Evolutionary conservation across 1,140 invertebrate genomes (phyloP).

Genomic region (Cardiocondyla obscurior): DNA sequence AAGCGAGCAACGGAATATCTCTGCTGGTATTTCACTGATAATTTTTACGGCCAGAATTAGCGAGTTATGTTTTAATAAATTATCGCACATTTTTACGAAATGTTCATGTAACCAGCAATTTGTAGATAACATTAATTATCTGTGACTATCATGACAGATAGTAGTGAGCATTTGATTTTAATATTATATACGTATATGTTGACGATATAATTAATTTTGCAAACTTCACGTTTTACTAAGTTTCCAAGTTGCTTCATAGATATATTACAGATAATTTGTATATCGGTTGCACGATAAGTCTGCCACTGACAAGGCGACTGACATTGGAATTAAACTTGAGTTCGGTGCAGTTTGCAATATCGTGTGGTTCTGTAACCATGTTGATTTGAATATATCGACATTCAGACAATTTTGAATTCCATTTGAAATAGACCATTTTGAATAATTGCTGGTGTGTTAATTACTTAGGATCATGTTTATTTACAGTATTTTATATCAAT

Average conservation of each 20-base stretch:
- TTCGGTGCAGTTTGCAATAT: constrained; percentile 19
- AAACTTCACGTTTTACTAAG: neutral
- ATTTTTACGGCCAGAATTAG: constrained; percentile 17
- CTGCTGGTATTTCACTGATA: constrained; percentile 23
- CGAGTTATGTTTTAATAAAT: constrained; percentile 10
- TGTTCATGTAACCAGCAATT: neutral
- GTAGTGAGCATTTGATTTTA: neutral
- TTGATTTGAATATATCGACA: constrained; percentile 30
- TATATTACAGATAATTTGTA: neutral
- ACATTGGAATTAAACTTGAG: constrained; percentile 42
- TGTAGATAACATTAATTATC: constrained; percentile 23
- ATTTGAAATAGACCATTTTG: neutral
- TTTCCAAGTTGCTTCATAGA: neutral
- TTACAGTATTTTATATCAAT: neutral
- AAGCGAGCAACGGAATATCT: neutral
- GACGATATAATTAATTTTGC: neutral
- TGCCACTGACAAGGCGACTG: constrained; percentile 38
- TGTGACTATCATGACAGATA: neutral
- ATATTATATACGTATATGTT: neutral
- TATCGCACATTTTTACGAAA: constrained; percentile 6
- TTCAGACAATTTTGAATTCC: neutral
- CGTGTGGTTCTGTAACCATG: constrained; percentile 5
- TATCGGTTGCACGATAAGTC: neutral
- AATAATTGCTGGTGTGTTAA: neutral
- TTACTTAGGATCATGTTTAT: neutral